These are phyloP conservation scores for Dasyornis broadbenti DNA, from an alignment of 2,113 vertebrate species.

Conservation along the genomic window DNA sequence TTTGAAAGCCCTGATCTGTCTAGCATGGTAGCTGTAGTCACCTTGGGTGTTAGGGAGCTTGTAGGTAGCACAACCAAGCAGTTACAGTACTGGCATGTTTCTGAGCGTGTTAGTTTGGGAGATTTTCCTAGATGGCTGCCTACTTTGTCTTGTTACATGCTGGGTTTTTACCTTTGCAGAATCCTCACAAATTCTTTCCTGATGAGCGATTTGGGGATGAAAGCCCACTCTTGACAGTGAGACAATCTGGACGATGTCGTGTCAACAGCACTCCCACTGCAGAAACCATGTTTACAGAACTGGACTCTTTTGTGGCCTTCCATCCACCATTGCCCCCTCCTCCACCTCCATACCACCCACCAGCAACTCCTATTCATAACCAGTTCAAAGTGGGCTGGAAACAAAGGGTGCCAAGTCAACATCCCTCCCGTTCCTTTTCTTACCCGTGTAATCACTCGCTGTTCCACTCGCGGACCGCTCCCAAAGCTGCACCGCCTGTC, in stretches of 20 bases:
- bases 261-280: conserved; percentile 92
- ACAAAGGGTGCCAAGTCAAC: conserved; percentile 86
- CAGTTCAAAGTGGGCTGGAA: conserved; percentile 93
- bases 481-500: conserved; percentile 80
- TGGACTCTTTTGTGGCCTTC: conserved; percentile 92
- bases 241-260: conserved; percentile 87
- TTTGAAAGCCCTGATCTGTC: background rate
- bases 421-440: conserved; percentile 93
- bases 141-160: background rate
- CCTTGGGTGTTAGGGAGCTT: background rate
- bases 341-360: conserved; percentile 92
- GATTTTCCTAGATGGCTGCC: background rate
- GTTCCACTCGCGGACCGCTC: conserved; percentile 79
- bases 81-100: background rate
- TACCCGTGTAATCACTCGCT: conserved; percentile 93
- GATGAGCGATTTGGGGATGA: conserved; percentile 96
- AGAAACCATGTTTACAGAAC: conserved; percentile 94
- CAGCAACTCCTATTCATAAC: conserved; percentile 82
- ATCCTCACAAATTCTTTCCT: conserved; percentile 98
- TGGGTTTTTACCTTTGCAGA: conserved; percentile 71
- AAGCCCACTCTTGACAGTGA: conserved; percentile 90
- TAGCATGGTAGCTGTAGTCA: background rate
- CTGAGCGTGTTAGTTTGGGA: background rate
- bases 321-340: conserved; percentile 93
- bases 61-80: background rate